phyloP scores from a whole-genome alignment of 2,888 invertebrate species.

The Deroplatys truncata region DNA sequence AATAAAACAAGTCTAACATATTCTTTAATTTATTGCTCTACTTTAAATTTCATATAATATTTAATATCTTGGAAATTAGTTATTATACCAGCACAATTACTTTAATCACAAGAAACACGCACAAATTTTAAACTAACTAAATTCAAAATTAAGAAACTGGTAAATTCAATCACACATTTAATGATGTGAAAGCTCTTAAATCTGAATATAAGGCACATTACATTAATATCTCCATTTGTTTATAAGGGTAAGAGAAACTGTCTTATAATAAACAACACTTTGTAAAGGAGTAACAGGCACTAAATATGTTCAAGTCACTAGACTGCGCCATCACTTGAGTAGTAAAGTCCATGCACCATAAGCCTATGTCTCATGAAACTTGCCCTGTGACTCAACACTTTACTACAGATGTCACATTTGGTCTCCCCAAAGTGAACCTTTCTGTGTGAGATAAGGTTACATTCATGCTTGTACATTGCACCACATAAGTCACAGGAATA shows the following conservation, averaged over 20 bases:
- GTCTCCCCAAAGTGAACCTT: conserved; percentile 61
- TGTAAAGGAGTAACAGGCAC: neutral
- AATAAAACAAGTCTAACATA: no score
- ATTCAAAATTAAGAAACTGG: no score
- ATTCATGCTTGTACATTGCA: conserved; percentile 49
- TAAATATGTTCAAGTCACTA: no score
- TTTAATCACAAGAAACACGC: no score
- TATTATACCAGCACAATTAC: no score
- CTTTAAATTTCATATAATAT: no score
- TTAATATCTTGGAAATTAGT: no score
- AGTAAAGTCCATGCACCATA: conserved; percentile 37
- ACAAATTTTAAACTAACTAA: no score
- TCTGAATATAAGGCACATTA: no score
- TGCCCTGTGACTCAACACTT: conserved; percentile 52
- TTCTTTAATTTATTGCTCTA: no score
- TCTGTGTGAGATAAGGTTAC: conserved; percentile 55
- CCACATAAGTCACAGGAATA: conserved; percentile 46
- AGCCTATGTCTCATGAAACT: conserved; percentile 37
- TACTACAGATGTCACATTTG: conserved; percentile 57
- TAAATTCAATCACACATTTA: conserved; percentile 38
- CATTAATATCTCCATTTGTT: conserved; percentile 26
- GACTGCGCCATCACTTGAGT: conserved; percentile 20
- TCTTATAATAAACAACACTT: neutral
- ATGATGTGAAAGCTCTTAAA: conserved; percentile 23
- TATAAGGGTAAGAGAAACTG: neutral